Conservation (phyloP, 2,888 invertebrate species). For the Muscina levida region DNA sequence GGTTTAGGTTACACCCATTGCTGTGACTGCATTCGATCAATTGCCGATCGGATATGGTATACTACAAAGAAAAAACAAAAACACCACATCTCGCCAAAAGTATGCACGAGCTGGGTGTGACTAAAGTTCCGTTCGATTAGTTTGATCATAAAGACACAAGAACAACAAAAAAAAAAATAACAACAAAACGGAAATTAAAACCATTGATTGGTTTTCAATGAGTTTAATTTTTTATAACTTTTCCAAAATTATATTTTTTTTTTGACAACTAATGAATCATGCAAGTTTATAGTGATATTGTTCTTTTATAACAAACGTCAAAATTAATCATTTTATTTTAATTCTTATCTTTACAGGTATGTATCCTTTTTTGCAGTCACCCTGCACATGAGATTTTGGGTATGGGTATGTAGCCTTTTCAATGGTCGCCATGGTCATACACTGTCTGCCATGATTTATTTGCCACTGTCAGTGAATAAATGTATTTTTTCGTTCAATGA, state of each 20-base stretch:
- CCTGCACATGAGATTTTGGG: too few species aligned
- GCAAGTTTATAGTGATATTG: background rate
- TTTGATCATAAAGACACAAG: background rate
- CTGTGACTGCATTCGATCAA: too few species aligned
- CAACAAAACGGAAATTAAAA: constrained; percentile 39
- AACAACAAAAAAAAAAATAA: too few species aligned
- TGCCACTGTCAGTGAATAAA: constrained; percentile 6
- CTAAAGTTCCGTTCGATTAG: background rate
- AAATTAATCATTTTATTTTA: constrained; percentile 13
- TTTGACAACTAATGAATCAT: background rate
- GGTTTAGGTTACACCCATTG: constrained; percentile 54
- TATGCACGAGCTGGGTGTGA: constrained; percentile 42
- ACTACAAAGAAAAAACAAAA: too few species aligned
- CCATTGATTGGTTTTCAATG: constrained; percentile 43
- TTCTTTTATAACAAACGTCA: background rate
- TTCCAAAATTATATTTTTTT: background rate
- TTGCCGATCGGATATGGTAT: too few species aligned
- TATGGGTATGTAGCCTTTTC: background rate
- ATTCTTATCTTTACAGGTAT: constrained; percentile 58
- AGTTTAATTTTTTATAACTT: background rate
- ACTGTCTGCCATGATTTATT: constrained; percentile 29
- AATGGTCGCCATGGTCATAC: background rate
- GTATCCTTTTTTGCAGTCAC: constrained; percentile 31
- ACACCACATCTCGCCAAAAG: background rate
- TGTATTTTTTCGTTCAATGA: constrained; percentile 20